phyloP scores from a whole-genome alignment of 2,797 vertebrate genomes.

The Chiroxiphia lanceolata region DNA sequence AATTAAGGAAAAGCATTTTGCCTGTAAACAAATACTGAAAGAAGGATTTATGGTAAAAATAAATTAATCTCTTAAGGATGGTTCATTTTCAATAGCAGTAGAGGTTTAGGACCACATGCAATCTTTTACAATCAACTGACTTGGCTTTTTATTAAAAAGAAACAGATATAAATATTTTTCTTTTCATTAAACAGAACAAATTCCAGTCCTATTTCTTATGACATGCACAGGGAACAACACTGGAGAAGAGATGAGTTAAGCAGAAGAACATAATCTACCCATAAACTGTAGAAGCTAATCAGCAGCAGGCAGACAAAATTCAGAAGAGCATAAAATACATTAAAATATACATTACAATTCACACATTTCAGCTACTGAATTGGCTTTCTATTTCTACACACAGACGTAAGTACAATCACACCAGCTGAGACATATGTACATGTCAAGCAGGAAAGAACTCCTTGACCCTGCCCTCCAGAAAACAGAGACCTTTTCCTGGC shows the following conservation, averaged over 20 bases:
- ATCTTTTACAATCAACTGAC: conserved; percentile 33
- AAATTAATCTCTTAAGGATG: conserved; percentile 49
- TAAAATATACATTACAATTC: background rate
- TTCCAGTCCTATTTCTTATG: conserved; percentile 40
- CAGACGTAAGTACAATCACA: background rate
- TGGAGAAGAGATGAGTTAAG: background rate
- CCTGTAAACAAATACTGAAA: conserved; percentile 53
- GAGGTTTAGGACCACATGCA: conserved; percentile 35
- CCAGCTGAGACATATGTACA: background rate
- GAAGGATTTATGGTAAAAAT: conserved; percentile 46
- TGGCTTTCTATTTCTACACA: background rate
- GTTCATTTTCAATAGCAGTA: conserved; percentile 35
- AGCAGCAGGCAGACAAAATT: background rate
- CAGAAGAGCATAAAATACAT: background rate
- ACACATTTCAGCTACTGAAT: background rate
- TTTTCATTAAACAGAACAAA: conserved; percentile 63
- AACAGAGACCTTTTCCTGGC: conserved; percentile 53
- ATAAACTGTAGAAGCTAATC: background rate
- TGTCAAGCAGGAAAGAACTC: conserved; percentile 28
- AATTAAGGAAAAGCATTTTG: conserved; percentile 58
- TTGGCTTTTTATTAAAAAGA: conserved; percentile 53
- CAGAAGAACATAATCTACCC: background rate
- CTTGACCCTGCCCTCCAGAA: conserved; percentile 47
- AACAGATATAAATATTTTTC: conserved; percentile 67
- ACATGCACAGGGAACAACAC: background rate